These are phyloP conservation scores for Melikaiella ostensackeni DNA, from an alignment of 2,888 invertebrate genomes.

Conservation along the genomic window DNA sequence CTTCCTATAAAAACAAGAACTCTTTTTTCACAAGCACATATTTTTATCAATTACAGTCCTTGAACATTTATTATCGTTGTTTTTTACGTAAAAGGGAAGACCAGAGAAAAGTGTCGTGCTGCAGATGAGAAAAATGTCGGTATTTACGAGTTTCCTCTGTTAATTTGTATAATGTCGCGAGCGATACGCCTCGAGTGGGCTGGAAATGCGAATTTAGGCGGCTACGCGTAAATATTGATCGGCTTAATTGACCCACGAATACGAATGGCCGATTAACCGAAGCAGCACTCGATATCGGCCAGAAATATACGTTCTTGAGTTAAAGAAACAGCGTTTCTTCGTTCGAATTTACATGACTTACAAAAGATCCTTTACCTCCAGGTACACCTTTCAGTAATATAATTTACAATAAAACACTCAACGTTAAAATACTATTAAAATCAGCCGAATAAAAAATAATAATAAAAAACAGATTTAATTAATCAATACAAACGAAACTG, in stretches of 20 bases:
- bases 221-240: conserved; percentile 51
- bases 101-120: conserved; percentile 25
- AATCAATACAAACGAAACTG: neutral
- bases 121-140: conserved; percentile 12
- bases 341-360: conserved; percentile 18
- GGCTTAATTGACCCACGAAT: conserved; percentile 54
- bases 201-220: conserved; percentile 27
- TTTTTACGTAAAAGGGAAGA: conserved; percentile 40
- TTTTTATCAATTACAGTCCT: neutral
- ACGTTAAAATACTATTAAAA: neutral
- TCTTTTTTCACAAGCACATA: neutral
- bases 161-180: conserved; percentile 45
- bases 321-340: conserved; percentile 23
- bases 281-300: conserved; percentile 43
- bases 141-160: conserved; percentile 9
- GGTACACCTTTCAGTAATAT: neutral
- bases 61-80: neutral
- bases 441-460: neutral
- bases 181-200: conserved; percentile 20
- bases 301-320: conserved; percentile 10
- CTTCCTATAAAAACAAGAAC: neutral
- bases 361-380: conserved; percentile 15
- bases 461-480: neutral
- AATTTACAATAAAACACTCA: neutral
- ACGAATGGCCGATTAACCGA: conserved; percentile 53